These are phyloP conservation scores for Callitettix versicolor DNA, from an alignment of 1,140 invertebrate genomes.

Conservation along the genomic window DNA sequence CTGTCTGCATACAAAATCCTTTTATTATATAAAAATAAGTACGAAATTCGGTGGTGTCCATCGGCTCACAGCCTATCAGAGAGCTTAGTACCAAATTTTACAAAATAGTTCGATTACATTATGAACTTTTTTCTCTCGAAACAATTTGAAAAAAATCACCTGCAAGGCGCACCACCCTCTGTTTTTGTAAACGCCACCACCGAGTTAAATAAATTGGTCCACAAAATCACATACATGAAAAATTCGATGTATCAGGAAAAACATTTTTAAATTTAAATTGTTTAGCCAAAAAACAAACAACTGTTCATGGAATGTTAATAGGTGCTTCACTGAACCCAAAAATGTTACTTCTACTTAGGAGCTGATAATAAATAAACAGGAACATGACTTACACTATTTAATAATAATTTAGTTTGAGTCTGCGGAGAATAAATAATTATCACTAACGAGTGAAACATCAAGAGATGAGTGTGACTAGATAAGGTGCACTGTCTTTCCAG, in stretches of 20 bases:
- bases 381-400: constrained; percentile 14
- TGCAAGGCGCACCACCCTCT: no score
- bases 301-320: constrained; percentile 19
- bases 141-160: no score
- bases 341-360: background rate
- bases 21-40: constrained; percentile 8
- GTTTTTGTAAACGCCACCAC: background rate
- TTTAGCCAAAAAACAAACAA: constrained; percentile 11
- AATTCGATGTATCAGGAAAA: constrained; percentile 20
- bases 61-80: background rate
- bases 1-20: background rate
- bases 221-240: constrained; percentile 23
- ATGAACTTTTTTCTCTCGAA: no score
- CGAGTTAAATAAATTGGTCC: constrained; percentile 22
- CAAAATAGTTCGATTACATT: background rate
- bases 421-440: constrained; percentile 18
- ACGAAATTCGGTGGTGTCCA: background rate
- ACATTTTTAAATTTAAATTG: constrained; percentile 6
- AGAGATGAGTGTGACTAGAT: constrained; percentile 14
- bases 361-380: constrained; percentile 11
- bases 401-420: constrained; percentile 16
- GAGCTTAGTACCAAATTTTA: background rate
- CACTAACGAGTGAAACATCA: constrained; percentile 17
- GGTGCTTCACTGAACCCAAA: constrained; percentile 8
- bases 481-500: constrained; percentile 1